Conservation (phyloP, 2,797 vertebrate genomes). For the Lepus townsendii region DNA sequence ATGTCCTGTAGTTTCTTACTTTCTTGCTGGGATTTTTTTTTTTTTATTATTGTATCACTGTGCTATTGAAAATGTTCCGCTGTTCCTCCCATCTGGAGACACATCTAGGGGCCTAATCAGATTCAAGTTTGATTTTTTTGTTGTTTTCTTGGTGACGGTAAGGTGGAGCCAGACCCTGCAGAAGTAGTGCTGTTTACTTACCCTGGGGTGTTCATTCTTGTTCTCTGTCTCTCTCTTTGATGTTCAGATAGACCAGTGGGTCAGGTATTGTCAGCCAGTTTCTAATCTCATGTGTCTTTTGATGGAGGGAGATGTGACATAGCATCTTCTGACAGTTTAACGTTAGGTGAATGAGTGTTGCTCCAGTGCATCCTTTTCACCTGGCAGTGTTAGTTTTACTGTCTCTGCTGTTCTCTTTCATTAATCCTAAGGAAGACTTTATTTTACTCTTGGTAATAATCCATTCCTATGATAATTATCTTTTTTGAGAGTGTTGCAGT, state of each 20-base stretch:
- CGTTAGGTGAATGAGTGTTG: background rate
- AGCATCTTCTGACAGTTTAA: background rate
- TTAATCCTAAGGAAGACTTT: background rate
- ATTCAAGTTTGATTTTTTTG: background rate
- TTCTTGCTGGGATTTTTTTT: background rate
- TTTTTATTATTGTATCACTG: too few relatives aligned
- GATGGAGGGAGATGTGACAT: background rate
- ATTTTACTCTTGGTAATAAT: slow-evolving; percentile 1
- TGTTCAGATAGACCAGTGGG: background rate
- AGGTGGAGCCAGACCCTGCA: background rate
- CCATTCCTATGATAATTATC: background rate
- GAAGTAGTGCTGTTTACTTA: background rate
- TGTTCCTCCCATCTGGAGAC: too few relatives aligned
- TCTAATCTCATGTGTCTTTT: background rate
- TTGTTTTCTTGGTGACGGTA: background rate
- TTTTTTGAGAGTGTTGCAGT: background rate
- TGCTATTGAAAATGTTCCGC: background rate
- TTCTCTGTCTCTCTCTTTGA: background rate
- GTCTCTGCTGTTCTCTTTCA: background rate
- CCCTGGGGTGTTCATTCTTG: background rate
- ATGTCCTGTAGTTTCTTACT: background rate
- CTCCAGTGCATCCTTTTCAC: too few relatives aligned
- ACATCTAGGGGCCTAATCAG: background rate
- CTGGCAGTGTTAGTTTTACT: background rate
- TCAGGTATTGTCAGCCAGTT: background rate